Base-by-base conservation (phyloP, 2,113 vertebrate species). In the Lophius piscatorius region DNA sequence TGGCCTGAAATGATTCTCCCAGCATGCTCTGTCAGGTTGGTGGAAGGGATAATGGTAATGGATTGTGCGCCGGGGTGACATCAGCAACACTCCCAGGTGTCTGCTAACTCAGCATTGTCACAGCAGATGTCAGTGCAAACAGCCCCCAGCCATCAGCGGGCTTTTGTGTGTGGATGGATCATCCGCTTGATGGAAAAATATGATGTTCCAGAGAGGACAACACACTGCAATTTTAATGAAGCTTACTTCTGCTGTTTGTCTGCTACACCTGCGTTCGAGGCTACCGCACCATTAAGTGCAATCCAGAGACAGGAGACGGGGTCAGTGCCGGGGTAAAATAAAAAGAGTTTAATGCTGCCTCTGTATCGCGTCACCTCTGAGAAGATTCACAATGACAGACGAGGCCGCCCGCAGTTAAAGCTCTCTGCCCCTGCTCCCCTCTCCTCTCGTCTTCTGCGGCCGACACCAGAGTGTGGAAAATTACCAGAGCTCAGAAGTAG, bases 121-220 rank as follows among this genome's bases (percentile, higher is more conserved):
- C 63, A 67, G 72, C 65, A 76, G 69, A 75, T 66, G 65, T 61
- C 65, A 70, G 13, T 28, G 44, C 49, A 42, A 68, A 55, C 40
- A 26, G 63, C 62, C 41, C 45, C 61, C 14, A 78, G 63, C 46
- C 46, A 50, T 73, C 70, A 69, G 66, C 1, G 14, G 35, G 39
- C 50, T 28, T 22, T 22, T 2, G 17, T 55, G 62, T 72, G 47
- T 60, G 34, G 11, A 74, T 75, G 61, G 62, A 80, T 85, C 82
- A 76, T 40, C 21, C 23, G 52, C 38, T 50, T 85, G 77, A 83
- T 70, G 74, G 83, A 66, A 67, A 47, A 81, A n/a, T 72, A 71
- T 74, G 67, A 67, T 13, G 58, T 81, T 51, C n/a, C n/a, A n/a
- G n/a, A n/a, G n/a, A n/a, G n/a, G n/a, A n/a, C n/a, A n/a, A n/a